Conservation (phyloP, 2,113 vertebrate genomes). For the Holacanthus passer region DNA sequence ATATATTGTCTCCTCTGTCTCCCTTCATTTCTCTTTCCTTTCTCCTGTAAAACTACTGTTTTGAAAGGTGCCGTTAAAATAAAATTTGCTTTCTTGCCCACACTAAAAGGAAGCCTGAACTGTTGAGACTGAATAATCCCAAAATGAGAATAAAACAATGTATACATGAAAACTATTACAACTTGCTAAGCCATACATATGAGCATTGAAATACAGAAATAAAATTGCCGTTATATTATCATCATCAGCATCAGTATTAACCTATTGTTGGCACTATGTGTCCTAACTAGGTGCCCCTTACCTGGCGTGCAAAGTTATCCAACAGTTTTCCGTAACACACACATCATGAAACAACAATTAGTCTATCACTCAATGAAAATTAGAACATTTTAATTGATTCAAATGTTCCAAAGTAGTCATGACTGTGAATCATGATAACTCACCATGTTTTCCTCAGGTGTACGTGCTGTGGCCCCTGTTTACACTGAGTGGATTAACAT, state of each 20-base stretch:
- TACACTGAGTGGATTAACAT: constrained; percentile 72
- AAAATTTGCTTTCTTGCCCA: not conserved
- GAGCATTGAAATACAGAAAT: too few relatives aligned
- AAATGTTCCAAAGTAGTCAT: not conserved
- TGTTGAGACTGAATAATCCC: not conserved
- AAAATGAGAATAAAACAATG: not conserved
- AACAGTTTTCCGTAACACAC: not conserved
- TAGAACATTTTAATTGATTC: not conserved
- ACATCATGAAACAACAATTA: not conserved
- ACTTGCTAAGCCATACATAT: not conserved
- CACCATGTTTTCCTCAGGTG: constrained; percentile 75
- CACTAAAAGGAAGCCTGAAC: not conserved
- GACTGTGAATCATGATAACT: constrained; percentile 51
- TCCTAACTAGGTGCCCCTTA: not conserved
- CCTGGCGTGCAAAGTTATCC: not conserved
- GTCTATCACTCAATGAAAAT: not conserved
- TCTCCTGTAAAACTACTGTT: not conserved
- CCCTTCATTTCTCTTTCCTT: not conserved
- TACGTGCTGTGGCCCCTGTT: constrained; percentile 28
- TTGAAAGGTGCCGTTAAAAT: not conserved
- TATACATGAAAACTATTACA: not conserved
- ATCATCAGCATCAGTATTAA: not conserved
- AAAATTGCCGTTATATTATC: too few relatives aligned
- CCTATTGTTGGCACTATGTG: not conserved
- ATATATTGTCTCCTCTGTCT: not conserved